A percentile compares a stretch with the other conserved stretches of the same genome.
Evolutionary conservation across 1,140 invertebrate genomes (phyloP).

Genomic region (Drosophila ohnishii): DNA sequence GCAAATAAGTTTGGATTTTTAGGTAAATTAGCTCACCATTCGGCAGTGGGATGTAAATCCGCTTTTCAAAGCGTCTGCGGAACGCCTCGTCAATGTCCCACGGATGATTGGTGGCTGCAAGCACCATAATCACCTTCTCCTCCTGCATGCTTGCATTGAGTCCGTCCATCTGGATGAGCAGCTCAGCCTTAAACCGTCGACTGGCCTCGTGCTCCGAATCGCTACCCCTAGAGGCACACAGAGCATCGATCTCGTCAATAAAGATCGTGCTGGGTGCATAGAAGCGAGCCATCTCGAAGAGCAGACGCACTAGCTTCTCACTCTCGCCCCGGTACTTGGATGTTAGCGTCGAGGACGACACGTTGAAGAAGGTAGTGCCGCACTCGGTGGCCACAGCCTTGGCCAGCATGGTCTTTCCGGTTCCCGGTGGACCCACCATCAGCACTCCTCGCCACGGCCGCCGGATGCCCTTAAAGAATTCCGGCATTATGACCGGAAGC

Average conservation of each 20-base stretch:
- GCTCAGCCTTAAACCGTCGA: constrained; percentile 98
- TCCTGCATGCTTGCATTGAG: constrained; percentile 85
- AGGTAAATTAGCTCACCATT: constrained; percentile 85
- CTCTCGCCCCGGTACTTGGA: constrained; percentile 99
- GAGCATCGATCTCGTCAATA: constrained; percentile 99
- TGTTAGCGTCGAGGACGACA: constrained; percentile 97
- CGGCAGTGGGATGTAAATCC: constrained; percentile 99
- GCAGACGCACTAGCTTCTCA: constrained; percentile 97
- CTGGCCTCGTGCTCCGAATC: constrained; percentile 99
- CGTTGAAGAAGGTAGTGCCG: constrained; percentile 99
- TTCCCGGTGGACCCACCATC: constrained; percentile 87
- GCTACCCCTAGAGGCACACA: constrained; percentile 96
- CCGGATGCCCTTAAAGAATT: constrained; percentile 97
- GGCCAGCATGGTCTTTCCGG: constrained; percentile 99
- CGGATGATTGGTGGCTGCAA: constrained; percentile 99
- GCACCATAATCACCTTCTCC: constrained; percentile 95
- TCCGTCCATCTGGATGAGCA: constrained; percentile 99
- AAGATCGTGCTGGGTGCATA: constrained; percentile 99
- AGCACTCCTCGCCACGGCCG: constrained; percentile 95
- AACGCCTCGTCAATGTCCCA: constrained; percentile 99
- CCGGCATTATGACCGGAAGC: constrained; percentile 98
- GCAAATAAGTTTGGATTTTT: no score
- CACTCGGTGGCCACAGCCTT: constrained; percentile 99
- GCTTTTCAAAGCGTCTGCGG: constrained; percentile 96
- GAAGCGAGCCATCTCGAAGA: constrained; percentile 99